These are phyloP conservation scores for Calidris pygmaea DNA, from an alignment of 2,113 vertebrate genomes.

Conservation along the genomic window DNA sequence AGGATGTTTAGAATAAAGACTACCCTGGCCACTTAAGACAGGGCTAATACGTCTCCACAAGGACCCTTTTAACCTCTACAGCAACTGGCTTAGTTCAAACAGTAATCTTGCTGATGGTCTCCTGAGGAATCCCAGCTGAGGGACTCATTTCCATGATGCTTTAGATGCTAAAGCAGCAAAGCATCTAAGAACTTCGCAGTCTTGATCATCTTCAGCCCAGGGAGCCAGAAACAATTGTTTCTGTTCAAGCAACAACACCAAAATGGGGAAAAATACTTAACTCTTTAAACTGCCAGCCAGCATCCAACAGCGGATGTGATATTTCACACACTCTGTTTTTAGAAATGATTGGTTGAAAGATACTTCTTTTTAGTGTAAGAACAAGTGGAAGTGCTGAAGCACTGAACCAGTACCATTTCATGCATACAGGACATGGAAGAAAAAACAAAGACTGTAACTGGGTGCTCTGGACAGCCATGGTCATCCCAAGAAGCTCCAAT, in stretches of 20 bases:
- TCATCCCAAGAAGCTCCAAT: not conserved
- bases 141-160: conserved; percentile 24
- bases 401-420: not conserved
- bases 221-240: not conserved
- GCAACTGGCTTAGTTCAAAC: not conserved
- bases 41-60: not conserved
- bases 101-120: not conserved
- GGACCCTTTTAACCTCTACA: not conserved
- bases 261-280: not conserved
- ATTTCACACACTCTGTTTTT: not conserved
- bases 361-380: not conserved
- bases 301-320: not conserved
- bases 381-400: not conserved
- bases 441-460: not conserved
- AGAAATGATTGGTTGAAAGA: not conserved
- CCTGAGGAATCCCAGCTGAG: conserved; percentile 11
- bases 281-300: not conserved
- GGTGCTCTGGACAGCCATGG: not conserved
- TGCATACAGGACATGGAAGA: fast-evolving
- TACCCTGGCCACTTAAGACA: not conserved
- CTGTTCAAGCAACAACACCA: not conserved
- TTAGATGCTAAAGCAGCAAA: conserved; percentile 29
- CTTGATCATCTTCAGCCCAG: conserved; percentile 25
- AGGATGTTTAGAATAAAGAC: not conserved
- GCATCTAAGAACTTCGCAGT: not conserved